Base-by-base conservation (phyloP, 2,797 vertebrate genomes). In the Scarus forsteni region DNA sequence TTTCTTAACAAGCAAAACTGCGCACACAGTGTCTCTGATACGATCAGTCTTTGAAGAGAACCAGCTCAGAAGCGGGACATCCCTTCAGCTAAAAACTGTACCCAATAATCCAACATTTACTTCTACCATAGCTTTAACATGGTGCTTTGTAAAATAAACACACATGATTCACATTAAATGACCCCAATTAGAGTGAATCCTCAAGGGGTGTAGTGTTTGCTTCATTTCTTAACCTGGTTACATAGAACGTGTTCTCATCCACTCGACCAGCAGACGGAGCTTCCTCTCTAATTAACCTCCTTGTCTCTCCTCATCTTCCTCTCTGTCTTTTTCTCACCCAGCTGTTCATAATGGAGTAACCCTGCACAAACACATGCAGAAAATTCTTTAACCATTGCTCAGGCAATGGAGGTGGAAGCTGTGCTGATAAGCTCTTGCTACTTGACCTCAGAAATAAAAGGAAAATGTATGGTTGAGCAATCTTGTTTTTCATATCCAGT, bases 171-270 rank as follows among this genome's bases (percentile, higher is more conserved):
- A 89, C 94, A 93, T 95, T 93, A 89, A 93, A 96, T 96, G 94
- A 95, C 94, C 92, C 93, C 95, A 95, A 96, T 97, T 96, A 96
- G 94, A 94, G 89, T 80, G 83, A 64, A 86, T 81, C 94, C 95
- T 94, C 93, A 19, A 9, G 94, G 94, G 79, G 91, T 92, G 91
- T 93, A 90, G 93, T 83, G 93, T 94, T 95, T 94, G 93, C 93
- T 92, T 92, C 92, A 83, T 93, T 95, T 94, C 93, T 69, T 94
- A 95, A 95, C 94, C 92, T 94, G 93, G 93, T 95, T 95, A 93
- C 58, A 94, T 92, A 88, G 87, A 93, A 91, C 85, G 90, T 93
- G 92, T 94, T 94, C 91, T 86, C 94, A 92, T 92, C 95, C 94
- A 93, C 91, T 92, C 94, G 94, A 92, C 92, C 94, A 94, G 94